Conservation (phyloP, 2,888 invertebrate genomes). For the Lasioglossum leucozonium region DNA sequence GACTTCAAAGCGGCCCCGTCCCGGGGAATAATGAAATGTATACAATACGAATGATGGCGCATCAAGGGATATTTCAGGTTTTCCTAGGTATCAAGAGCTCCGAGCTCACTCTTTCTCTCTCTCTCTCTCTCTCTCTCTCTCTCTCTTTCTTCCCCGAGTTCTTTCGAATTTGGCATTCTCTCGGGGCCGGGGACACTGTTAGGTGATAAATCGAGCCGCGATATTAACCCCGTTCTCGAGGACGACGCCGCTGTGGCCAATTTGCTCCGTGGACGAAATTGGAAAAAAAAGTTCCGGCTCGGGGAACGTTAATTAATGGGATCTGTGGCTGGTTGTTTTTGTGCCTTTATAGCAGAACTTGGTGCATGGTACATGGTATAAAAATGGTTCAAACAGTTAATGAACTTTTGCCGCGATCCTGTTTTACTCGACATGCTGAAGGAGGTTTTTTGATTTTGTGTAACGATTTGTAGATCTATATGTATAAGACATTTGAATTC, state of each 20-base stretch:
- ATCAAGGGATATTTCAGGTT: constrained; percentile 32
- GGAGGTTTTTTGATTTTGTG: too few relatives aligned
- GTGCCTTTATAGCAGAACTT: background rate
- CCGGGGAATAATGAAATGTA: constrained; percentile 58
- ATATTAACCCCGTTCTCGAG: constrained; percentile 35
- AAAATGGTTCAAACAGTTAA: background rate
- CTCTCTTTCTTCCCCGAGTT: background rate
- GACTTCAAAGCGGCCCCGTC: constrained; percentile 54
- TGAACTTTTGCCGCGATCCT: background rate
- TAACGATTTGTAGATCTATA: too few relatives aligned
- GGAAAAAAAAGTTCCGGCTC: background rate
- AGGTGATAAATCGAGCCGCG: constrained; percentile 36
- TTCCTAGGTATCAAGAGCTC: constrained; percentile 19
- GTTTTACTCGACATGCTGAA: background rate
- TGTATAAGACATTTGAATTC: too few relatives aligned
- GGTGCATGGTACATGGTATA: background rate
- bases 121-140: background rate
- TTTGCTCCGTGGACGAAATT: background rate
- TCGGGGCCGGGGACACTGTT: background rate
- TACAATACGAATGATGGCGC: constrained; percentile 47
- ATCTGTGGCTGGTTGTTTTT: background rate
- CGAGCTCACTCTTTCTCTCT: too few relatives aligned
- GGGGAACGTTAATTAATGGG: background rate
- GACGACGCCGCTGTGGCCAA: constrained; percentile 11
- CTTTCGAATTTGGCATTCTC: constrained; percentile 28